Conservation (phyloP, 2,113 vertebrate genomes). For the Furnarius figulus region DNA sequence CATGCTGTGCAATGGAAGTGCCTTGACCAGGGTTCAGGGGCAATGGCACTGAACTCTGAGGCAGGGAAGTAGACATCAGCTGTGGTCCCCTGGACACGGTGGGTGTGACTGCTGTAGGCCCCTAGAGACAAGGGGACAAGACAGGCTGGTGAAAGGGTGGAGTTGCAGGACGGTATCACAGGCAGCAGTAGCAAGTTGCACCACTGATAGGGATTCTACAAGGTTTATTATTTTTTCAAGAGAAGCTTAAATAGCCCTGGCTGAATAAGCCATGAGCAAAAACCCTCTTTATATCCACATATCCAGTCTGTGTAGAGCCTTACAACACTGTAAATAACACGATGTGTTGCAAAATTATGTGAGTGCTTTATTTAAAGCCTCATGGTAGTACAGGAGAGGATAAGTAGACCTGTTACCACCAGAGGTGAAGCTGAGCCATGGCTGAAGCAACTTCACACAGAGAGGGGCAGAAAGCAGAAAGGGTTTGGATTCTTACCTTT, state of each 20-base stretch:
- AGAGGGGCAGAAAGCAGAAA: accelerated
- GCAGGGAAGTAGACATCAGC: background rate
- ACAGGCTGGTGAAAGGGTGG: background rate
- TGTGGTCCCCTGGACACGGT: background rate
- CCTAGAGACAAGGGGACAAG: background rate
- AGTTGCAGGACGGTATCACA: background rate
- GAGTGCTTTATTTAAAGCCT: background rate
- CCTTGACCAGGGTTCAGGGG: background rate
- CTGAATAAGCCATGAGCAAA: background rate
- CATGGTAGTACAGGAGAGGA: background rate
- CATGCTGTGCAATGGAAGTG: background rate
- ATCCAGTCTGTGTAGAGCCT: background rate
- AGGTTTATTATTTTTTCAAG: background rate
- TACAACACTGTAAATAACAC: background rate
- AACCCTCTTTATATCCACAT: background rate
- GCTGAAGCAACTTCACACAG: background rate
- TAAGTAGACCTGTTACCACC: background rate
- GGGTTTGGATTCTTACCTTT: background rate
- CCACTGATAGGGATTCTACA: background rate
- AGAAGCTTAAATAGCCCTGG: background rate
- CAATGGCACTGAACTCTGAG: background rate
- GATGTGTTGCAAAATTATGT: accelerated
- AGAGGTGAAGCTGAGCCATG: background rate
- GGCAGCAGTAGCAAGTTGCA: background rate
- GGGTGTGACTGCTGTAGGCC: background rate